phyloP scores from a whole-genome alignment of 37 sponge, comb jelly and placozoan species.

The Dysidea cf. avara region DNA sequence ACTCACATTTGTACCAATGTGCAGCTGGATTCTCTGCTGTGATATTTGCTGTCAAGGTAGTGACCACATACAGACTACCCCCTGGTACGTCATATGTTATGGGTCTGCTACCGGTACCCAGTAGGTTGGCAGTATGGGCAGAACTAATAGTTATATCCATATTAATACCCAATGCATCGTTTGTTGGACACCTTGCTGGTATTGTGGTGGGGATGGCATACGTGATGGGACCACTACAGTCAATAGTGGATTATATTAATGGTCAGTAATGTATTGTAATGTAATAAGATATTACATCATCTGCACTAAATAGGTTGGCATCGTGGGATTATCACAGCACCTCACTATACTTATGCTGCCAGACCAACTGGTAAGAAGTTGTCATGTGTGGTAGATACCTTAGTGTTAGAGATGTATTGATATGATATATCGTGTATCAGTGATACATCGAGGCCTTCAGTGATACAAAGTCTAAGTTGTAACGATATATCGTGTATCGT shows the following conservation, averaged over 20 bases:
- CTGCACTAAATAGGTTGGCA: background rate
- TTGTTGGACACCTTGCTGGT: conserved; percentile 97
- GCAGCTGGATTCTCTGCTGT: conserved; percentile 98
- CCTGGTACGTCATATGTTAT: conserved; percentile 52
- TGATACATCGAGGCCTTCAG: too few species aligned
- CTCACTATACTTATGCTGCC: conserved; percentile 46
- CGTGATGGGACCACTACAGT: conserved; percentile 68
- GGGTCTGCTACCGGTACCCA: conserved; percentile 81
- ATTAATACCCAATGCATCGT: conserved; percentile 89
- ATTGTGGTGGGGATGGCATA: conserved; percentile 88
- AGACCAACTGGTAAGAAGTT: conserved; percentile 29
- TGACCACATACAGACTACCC: conserved; percentile 79
- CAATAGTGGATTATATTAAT: conserved; percentile 53
- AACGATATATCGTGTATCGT: too few species aligned
- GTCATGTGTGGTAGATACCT: background rate
- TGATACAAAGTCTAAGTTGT: too few species aligned
- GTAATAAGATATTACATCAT: background rate
- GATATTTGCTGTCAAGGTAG: conserved; percentile 95
- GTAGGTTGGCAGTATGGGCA: conserved; percentile 84
- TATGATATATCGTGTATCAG: background rate
- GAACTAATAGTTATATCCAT: conserved; percentile 90
- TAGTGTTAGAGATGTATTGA: too few species aligned
- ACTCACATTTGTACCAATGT: conserved; percentile 71
- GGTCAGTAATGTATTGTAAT: background rate
- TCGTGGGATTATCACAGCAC: background rate